Percentiles rank a stretch among this genome's conserved stretches.
Evolutionary conservation across 1,140 invertebrate genomes (phyloP).

Genomic region (Meloidogyne floridensis): DNA sequence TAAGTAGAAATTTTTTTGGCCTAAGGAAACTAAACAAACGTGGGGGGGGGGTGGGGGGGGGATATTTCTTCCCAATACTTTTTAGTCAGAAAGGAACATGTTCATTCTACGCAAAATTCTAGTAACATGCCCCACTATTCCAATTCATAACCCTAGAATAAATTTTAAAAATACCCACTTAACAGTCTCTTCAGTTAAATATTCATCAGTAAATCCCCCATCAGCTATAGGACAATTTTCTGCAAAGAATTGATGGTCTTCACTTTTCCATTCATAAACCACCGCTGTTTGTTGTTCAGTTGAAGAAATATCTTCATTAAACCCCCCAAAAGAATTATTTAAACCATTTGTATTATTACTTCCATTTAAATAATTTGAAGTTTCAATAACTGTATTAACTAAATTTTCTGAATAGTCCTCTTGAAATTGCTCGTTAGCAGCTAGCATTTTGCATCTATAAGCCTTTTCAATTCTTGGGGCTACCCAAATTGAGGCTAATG

Average conservation of each 20-base stretch:
- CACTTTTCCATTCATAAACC: conserved; percentile 6
- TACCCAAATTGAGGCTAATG: conserved; percentile 60
- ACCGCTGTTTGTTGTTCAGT: background rate
- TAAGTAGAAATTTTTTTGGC: too few species aligned
- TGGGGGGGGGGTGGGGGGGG: too few species aligned
- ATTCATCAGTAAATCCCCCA: background rate
- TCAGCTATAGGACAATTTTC: background rate
- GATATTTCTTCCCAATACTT: too few species aligned
- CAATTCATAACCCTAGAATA: too few species aligned
- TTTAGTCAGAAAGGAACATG: too few species aligned
- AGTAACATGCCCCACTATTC: too few species aligned
- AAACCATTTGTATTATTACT: background rate
- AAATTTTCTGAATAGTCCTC: conserved; percentile 26
- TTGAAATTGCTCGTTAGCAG: conserved; percentile 41
- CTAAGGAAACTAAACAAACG: too few species aligned
- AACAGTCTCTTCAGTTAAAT: background rate
- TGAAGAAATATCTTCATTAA: background rate
- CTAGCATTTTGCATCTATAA: conserved; percentile 45
- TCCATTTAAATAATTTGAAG: too few species aligned
- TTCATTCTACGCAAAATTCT: too few species aligned
- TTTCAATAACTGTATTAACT: background rate
- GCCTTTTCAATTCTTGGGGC: conserved; percentile 37
- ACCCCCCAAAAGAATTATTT: background rate
- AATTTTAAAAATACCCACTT: background rate
- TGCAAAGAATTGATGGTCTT: conserved; percentile 14